Percentiles rank a stretch among this genome's conserved stretches.
Evolutionary conservation across 1,140 invertebrate genomes (phyloP).

Genomic region (Drosophila athabasca): DNA sequence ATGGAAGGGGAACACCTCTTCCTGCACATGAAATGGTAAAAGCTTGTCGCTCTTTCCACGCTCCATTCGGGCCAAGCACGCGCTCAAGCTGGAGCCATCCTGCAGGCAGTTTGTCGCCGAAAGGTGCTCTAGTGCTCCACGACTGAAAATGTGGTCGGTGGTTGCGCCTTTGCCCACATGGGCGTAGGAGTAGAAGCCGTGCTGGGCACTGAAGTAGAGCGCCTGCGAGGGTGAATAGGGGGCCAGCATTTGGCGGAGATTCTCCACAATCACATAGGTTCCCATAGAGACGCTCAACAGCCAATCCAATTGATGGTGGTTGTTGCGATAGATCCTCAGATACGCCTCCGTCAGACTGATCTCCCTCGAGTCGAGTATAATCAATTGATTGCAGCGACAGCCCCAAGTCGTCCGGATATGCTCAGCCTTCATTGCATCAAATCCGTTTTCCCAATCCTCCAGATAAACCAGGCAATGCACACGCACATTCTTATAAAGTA

Average conservation of each 20-base stretch:
- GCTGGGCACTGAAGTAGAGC: conserved; percentile 94
- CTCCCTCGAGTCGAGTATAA: conserved; percentile 92
- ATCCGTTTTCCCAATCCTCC: conserved; percentile 84
- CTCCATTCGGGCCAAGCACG: conserved; percentile 84
- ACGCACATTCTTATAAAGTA: conserved; percentile 90
- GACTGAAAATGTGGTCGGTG: conserved; percentile 95
- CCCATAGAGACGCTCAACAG: conserved; percentile 97
- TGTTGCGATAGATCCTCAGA: conserved; percentile 90
- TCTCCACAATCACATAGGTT: conserved; percentile 96
- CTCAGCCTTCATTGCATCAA: conserved; percentile 88
- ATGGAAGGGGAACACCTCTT: conserved; percentile 27
- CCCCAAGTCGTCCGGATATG: conserved; percentile 98
- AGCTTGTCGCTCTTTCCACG: conserved; percentile 66
- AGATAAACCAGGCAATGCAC: conserved; percentile 87
- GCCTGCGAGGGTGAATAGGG: conserved; percentile 88
- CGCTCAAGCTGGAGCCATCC: background rate
- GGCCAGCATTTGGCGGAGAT: conserved; percentile 93
- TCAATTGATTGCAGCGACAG: conserved; percentile 92
- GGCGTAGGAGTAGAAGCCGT: conserved; percentile 92
- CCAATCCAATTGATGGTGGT: conserved; percentile 93
- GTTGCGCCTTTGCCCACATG: conserved; percentile 95
- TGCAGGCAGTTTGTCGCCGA: conserved; percentile 89
- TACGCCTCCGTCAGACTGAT: conserved; percentile 87
- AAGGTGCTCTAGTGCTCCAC: conserved; percentile 85
- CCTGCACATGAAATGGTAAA: conserved; percentile 18